Evolutionary conservation across 1,140 invertebrate genomes (phyloP), one percentile per base, ranked within the genome.

Genomic region (Pseudobourletiella spinata): DNA sequence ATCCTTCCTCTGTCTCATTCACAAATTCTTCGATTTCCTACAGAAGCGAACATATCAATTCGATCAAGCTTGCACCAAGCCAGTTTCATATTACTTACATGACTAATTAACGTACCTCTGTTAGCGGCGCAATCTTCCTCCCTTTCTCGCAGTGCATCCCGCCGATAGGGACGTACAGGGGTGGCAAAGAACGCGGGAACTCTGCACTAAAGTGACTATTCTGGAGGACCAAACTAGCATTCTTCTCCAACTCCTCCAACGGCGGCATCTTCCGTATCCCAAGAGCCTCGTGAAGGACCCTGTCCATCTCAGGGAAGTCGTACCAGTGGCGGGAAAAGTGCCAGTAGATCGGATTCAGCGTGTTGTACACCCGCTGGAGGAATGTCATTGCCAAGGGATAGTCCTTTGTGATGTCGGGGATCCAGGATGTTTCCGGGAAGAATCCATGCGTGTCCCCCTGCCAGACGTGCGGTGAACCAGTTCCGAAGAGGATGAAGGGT

Each of bases 171-270:
- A 66, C 50, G 1, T 60, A 24, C 20, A 64, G 28, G 8, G 65
- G 65, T 20, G 65, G 60, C 15, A 67, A 35, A 1, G 68, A 56
- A 32, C 60, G 51, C 44, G 62, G 30, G 54, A 58, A 56, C 51
- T 70, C 65, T n/a, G 59, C 63, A 0, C 57, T 25, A 26, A 54
- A 67, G 29, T 70, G 63, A 18, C 39, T 63, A 48, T 70, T 70
- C 3, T 30, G 3, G 1, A 70, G 35, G 15, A 65, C 29, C 15
- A 70, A 29, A 30, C 59, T 60, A 11, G 43, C n/a, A 20, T 66
- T 51, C 29, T n/a, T 50, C 15, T 62, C 44, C 14, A 64, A 16
- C 18, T 57, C 39, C 18, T 16, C 26, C 4, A 67, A 46, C 16
- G 44, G 16, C 16, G 57, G 58, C 20, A 60, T 26, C 11, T 54